phyloP scores from a whole-genome alignment of 2,113 vertebrate species.

The Lophotis ruficrista region DNA sequence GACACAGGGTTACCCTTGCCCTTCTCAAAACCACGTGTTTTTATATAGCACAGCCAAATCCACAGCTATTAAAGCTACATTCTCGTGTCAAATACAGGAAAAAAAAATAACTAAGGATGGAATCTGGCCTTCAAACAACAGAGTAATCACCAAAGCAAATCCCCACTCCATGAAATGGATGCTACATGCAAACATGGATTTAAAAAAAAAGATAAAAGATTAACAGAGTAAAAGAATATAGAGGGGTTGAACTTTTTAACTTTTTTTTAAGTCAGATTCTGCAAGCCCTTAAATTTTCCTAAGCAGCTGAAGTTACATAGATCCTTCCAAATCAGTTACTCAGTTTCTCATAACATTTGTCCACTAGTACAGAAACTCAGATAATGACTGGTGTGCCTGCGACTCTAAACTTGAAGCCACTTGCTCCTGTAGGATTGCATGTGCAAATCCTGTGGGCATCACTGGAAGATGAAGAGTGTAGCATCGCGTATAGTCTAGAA shows the following conservation, averaged over 20 bases:
- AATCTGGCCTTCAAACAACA: background rate
- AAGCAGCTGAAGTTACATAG: background rate
- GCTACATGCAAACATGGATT: background rate
- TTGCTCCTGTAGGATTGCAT: background rate
- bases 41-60: background rate
- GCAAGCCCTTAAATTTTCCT: background rate
- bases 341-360: background rate
- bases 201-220: background rate
- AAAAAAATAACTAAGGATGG: background rate
- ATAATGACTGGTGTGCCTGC: background rate
- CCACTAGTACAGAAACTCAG: background rate
- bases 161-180: background rate
- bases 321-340: background rate
- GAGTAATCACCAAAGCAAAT: background rate
- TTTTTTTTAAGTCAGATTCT: background rate
- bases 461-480: background rate
- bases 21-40: background rate
- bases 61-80: background rate
- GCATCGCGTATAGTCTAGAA: background rate
- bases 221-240: background rate
- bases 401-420: background rate
- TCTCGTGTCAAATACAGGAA: background rate
- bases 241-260: background rate
- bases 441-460: background rate
- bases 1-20: background rate